Base-by-base conservation (phyloP, 2,797 vertebrate genomes). In the Karalla daura region DNA sequence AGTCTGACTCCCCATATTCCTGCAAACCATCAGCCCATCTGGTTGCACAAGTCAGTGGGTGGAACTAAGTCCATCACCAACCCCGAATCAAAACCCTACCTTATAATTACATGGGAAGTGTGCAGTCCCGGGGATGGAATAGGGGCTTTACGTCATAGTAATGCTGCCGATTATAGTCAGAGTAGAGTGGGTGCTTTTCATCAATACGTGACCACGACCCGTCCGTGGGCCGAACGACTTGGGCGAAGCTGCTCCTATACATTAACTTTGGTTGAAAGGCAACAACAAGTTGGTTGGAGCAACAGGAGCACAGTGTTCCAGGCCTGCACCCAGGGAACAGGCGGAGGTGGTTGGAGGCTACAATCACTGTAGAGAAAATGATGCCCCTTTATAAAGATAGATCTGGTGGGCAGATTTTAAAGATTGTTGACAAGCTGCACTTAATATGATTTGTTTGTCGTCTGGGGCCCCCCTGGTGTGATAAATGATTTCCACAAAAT, bases 61-160 rank as follows among this genome's bases (percentile, higher is more conserved):
- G 88, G 91, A 92, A 88, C 86, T 76, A 86, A 83, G 86, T 86
- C 76, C 83, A 92, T 91, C 81, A 84, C 81, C 77, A 58, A 82
- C 71, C 83, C 77, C 36, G 65, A 87, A 82, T 85, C 71, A 76
- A 85, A 87, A 61, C 83, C 76, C 62, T 72, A 77, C 84, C 87
- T 87, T 88, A 82, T 94, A 94, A 94, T 94, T 93, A 94, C 69
- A 89, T 54, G 61, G 88, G 78, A 87, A 80, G 75, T 81, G 81
- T 80, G 65, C 76, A 77, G 81, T 37, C 37, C 80, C 54, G 36
- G 69, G 61, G 80, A 80, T 70, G 72, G 85, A 87, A 82, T 62
- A 62, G 61, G 70, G 67, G 21, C 76, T 86, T 85, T 89, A 85
- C 73, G 75, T 90, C 89, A 91, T 85, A 76, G 73, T 78, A 74